phyloP scores from a whole-genome alignment of 1,140 invertebrate species.

The Cyclina sinensis region DNA sequence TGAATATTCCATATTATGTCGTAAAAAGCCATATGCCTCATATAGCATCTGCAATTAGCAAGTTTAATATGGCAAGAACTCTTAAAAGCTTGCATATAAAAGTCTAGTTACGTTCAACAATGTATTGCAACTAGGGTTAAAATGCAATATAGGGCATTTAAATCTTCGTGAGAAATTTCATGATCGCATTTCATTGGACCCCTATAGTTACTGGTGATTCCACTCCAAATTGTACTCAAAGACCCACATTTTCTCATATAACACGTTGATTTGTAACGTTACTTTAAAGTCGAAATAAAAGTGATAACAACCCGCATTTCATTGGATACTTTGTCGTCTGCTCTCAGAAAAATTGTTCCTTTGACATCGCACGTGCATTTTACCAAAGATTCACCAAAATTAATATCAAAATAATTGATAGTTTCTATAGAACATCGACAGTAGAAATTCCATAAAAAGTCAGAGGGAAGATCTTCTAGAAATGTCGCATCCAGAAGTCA shows the following conservation, averaged over 20 bases:
- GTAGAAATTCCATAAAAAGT: constrained; percentile 23
- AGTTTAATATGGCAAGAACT: no score
- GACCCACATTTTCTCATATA: neutral
- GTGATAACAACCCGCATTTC: constrained; percentile 37
- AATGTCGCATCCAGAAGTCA: neutral
- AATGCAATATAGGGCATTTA: neutral
- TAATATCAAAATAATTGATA: constrained; percentile 53
- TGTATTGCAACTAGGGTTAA: no score
- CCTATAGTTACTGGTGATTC: neutral
- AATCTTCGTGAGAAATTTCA: constrained; percentile 9
- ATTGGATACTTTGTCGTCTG: neutral
- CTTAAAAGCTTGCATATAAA: no score
- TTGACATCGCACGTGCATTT: constrained; percentile 43
- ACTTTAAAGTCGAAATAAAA: constrained; percentile 13
- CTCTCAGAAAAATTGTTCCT: constrained; percentile 16
- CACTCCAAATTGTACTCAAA: neutral
- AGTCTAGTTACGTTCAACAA: no score
- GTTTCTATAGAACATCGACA: constrained; percentile 6
- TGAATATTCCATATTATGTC: no score
- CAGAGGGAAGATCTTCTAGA: neutral
- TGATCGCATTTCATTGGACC: neutral
- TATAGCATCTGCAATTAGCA: no score
- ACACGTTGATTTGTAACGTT: neutral
- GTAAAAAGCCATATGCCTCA: no score
- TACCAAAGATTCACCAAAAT: constrained; percentile 35